Conservation (phyloP, 2,113 vertebrate genomes). For the Taxidea taxus region DNA sequence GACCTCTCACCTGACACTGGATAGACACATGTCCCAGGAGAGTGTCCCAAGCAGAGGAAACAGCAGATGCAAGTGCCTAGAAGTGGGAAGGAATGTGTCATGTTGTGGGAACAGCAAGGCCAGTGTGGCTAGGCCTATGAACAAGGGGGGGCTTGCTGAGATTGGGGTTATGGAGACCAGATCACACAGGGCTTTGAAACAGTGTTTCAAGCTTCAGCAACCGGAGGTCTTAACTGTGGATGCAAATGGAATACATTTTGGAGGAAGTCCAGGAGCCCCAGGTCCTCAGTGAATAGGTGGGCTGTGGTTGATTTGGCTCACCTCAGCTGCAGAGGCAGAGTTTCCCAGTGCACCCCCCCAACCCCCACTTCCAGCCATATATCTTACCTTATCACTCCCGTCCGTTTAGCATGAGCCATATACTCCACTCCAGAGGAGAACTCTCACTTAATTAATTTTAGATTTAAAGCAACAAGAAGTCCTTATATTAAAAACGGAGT, state of each 20-base stretch:
- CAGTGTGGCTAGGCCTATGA: background rate
- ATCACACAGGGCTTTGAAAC: background rate
- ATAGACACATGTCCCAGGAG: background rate
- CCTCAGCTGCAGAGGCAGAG: conserved; percentile 40
- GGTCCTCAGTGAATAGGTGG: background rate
- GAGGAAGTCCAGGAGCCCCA: background rate
- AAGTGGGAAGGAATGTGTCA: background rate
- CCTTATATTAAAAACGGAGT: conserved; percentile 80
- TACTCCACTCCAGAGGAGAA: conserved; percentile 75
- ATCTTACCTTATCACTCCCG: conserved; percentile 79
- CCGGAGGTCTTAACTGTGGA: background rate
- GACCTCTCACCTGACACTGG: background rate
- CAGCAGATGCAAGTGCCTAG: background rate
- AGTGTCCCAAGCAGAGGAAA: background rate
- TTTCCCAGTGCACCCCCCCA: background rate
- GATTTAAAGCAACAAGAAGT: conserved; percentile 83
- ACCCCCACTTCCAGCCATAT: conserved; percentile 47
- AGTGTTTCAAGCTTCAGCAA: background rate
- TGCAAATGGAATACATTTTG: background rate
- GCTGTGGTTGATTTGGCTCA: background rate
- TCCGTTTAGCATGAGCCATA: conserved; percentile 77
- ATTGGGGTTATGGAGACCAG: background rate
- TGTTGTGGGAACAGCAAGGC: background rate
- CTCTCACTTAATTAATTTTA: conserved; percentile 84
- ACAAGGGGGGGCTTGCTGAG: accelerated